phyloP scores from a whole-genome alignment of 2,113 vertebrate species.

The Thinocorus orbignyianus region DNA sequence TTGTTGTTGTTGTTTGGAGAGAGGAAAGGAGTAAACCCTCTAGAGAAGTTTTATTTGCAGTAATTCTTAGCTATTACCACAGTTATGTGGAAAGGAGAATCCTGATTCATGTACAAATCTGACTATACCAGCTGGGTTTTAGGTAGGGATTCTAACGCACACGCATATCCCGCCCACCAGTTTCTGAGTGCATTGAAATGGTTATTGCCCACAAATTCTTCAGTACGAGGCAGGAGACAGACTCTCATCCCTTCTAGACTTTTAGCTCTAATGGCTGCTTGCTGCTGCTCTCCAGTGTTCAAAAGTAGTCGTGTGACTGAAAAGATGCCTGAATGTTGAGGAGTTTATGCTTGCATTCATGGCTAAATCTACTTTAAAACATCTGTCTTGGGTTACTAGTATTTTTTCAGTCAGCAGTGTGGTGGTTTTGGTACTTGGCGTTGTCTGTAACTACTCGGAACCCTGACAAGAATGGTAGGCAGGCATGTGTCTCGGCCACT shows the following conservation, averaged over 20 bases:
- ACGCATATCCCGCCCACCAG: not conserved
- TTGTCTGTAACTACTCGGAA: slow-evolving; percentile 16
- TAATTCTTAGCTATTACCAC: slow-evolving; percentile 1
- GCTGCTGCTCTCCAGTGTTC: slow-evolving; percentile 20
- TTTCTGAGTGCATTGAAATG: not conserved
- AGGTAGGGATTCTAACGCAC: not conserved
- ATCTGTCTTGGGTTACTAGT: slow-evolving; percentile 4
- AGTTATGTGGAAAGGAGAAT: not conserved
- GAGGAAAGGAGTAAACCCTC: not conserved
- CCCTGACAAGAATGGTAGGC: not conserved
- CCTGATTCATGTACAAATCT: not conserved
- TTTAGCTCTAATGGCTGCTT: slow-evolving; percentile 34
- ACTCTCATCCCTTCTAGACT: not conserved
- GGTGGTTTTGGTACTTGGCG: slow-evolving; percentile 26
- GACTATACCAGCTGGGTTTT: not conserved
- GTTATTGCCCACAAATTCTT: not conserved
- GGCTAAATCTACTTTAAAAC: not conserved
- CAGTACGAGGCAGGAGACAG: not conserved
- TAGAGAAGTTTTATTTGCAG: not conserved
- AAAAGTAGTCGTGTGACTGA: not conserved
- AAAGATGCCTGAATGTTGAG: slow-evolving; percentile 8
- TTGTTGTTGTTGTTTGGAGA: not conserved
- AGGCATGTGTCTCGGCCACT: not conserved
- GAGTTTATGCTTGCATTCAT: not conserved
- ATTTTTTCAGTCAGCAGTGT: not conserved